A percentile compares a stretch with the other conserved stretches of the same genome.
Conservation (phyloP, 2,113 vertebrate species). For the Trematocara variabile region DNA sequence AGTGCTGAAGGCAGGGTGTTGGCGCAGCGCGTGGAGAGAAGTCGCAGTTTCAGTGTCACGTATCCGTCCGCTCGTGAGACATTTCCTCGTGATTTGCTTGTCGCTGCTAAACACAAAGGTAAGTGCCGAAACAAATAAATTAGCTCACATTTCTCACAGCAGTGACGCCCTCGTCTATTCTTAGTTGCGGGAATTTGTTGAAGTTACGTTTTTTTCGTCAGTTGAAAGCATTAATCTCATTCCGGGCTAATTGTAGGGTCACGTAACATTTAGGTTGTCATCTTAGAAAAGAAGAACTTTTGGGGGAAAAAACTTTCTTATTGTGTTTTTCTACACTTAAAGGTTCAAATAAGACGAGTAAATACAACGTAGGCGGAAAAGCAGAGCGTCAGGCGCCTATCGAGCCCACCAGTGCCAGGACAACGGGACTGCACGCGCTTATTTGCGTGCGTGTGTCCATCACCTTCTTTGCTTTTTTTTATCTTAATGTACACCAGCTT, state of each 20-base stretch:
- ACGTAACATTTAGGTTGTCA: not conserved
- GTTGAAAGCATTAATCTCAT: not conserved
- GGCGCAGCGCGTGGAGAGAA: not conserved
- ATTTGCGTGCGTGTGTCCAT: not conserved
- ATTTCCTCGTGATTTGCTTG: not conserved
- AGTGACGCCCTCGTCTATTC: not conserved
- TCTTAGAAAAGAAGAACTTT: not conserved
- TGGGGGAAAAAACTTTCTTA: fast-evolving
- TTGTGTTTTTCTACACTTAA: not conserved
- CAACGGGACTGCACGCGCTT: not conserved
- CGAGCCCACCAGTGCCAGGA: not conserved
- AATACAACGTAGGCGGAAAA: not conserved
- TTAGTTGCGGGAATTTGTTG: not conserved
- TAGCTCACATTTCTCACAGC: not conserved
- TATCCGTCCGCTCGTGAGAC: not conserved
- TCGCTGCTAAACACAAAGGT: conserved; percentile 14
- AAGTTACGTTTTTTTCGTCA: not conserved
- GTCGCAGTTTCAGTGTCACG: not conserved
- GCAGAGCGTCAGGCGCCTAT: not conserved
- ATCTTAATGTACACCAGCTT: not conserved
- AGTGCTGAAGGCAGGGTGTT: too few species aligned
- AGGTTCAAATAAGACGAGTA: not conserved
- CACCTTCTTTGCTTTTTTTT: not conserved
- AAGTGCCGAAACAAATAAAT: not conserved
- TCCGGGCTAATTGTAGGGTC: not conserved